phyloP scores from a whole-genome alignment of 2,113 vertebrate genomes.

The Irena cyanogastra region DNA sequence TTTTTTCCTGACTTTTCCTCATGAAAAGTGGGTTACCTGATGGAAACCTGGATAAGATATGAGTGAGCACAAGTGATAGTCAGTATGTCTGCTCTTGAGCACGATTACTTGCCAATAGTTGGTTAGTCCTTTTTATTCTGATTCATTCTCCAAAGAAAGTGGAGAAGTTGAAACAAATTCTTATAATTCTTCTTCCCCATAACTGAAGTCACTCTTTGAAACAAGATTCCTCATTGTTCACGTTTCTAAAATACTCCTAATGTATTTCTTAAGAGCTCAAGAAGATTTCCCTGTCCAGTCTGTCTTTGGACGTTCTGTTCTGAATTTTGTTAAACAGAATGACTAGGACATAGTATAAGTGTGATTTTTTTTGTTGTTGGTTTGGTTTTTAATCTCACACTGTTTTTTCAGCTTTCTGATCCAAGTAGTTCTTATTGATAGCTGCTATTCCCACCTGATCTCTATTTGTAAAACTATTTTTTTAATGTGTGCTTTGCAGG shows the following conservation, averaged over 20 bases:
- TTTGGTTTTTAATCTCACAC: background rate
- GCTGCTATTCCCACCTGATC: background rate
- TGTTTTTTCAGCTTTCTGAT: background rate
- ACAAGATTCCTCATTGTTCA: background rate
- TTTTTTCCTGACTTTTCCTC: background rate
- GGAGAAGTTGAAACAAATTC: background rate
- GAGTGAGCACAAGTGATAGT: background rate
- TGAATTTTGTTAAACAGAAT: no score
- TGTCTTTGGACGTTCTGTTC: background rate
- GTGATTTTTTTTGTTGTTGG: background rate
- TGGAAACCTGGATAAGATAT: background rate
- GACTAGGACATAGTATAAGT: no score
- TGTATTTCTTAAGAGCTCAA: background rate
- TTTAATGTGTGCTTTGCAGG: conserved; percentile 65
- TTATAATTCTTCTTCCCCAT: background rate
- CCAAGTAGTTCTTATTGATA: background rate
- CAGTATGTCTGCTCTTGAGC: background rate
- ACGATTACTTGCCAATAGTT: background rate
- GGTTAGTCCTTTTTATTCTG: background rate
- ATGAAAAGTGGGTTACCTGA: background rate
- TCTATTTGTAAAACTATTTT: background rate
- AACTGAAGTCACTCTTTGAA: background rate
- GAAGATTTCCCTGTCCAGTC: background rate
- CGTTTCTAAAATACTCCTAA: background rate
- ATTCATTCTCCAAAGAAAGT: background rate